Percentiles rank a stretch among this genome's conserved stretches.
Evolutionary conservation across 2,888 invertebrate genomes (phyloP).

Genomic region (Eupithecia inturbata): DNA sequence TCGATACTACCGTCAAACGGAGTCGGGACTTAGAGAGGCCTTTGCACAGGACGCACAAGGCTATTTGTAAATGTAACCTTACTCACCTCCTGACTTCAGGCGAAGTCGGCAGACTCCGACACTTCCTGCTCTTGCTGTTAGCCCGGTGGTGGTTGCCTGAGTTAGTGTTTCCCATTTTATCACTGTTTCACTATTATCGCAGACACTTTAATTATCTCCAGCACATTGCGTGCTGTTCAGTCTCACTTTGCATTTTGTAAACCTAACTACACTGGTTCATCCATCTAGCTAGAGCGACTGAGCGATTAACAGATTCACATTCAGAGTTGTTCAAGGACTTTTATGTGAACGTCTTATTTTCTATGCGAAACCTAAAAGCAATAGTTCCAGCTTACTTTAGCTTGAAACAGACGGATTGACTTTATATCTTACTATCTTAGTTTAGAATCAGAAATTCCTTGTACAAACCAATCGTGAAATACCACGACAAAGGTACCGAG

Average conservation of each 20-base stretch:
- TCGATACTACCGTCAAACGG: neutral
- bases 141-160: constrained; percentile 70
- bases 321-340: constrained; percentile 23
- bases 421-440: neutral
- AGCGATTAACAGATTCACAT: neutral
- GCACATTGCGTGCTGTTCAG: neutral
- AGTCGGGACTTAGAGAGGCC: neutral
- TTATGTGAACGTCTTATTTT: neutral
- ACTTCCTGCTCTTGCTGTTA: constrained; percentile 83
- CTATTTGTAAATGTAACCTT: neutral
- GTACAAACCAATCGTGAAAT: neutral
- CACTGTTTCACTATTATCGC: constrained; percentile 40
- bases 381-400: neutral
- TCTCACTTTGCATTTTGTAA: constrained; percentile 17
- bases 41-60: neutral
- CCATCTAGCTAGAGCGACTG: neutral
- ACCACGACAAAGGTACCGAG: neutral
- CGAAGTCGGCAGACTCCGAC: constrained; percentile 90
- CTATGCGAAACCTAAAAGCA: neutral
- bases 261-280: constrained; percentile 2
- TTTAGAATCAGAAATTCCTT: neutral
- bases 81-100: constrained; percentile 89
- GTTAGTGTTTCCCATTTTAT: constrained; percentile 76
- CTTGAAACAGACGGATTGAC: neutral
- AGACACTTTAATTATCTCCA: constrained; percentile 20